Base-by-base conservation (phyloP, 2,113 vertebrate species). In the Rhagologus leucostigma region DNA sequence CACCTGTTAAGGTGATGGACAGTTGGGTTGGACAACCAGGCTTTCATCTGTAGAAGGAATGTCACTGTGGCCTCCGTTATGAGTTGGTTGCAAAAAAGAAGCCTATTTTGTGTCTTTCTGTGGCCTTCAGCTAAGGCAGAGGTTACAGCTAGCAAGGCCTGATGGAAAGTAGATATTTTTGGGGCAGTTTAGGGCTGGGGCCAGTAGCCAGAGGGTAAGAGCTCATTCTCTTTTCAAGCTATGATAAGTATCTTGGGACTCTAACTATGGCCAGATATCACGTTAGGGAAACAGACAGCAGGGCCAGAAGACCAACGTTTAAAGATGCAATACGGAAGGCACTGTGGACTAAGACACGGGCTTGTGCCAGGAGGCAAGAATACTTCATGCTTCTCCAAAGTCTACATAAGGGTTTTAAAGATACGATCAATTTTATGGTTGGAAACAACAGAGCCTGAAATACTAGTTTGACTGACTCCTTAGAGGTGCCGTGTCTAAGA, bases 391-490 rank as follows among this genome's bases (percentile, higher is more conserved):
- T 80, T 93, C 74, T 88, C 16, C 69, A 29, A 29, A 86, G 32
- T 57, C 49, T 46, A 3, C 8, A 22, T 35, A 62, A 75, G 30
- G 8, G 16, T 52, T 87, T 82, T 53, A 83, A 94, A 82, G 90
- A 83, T 69, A 85, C 13, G 46, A 69, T 83, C 53, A 76, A 3
- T 64, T 87, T 90, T 64, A 52, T 8, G 1, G 20, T 13, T 88
- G 46, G 50, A 87, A 95, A 68, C 2, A 9, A 41, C 41, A 69
- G 53, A 90, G 17, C 90, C 49, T 76, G 85, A 91, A 93, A 90
- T 69, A 88, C 63, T 27, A 26, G 78, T 87, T 49, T 65, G 39
- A 32, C 29, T 88, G 57, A 24, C 46, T 83, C 39, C 42, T 65
- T 69, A 55, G 59, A 75, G 27, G 21, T 89, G 39, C 10, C 1